A percentile compares a stretch with the other conserved stretches of the same genome.
phyloP scores from a whole-genome alignment of 2,797 vertebrate genomes.

The Mergus octosetaceus region DNA sequence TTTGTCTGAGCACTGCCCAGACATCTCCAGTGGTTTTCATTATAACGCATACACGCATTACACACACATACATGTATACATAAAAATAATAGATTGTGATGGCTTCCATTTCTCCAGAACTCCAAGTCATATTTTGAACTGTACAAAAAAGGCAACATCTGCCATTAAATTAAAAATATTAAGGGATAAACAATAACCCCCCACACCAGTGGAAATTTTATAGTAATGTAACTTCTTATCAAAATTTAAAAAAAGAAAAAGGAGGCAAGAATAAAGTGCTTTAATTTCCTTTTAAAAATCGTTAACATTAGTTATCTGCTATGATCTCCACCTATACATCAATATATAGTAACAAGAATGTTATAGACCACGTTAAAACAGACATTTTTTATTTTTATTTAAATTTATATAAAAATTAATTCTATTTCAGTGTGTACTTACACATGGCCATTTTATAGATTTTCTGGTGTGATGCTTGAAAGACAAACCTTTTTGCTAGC shows the following conservation, averaged over 20 bases:
- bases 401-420: neutral
- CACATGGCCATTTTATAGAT: neutral
- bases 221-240: neutral
- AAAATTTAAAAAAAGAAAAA: neutral
- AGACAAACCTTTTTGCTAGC: neutral
- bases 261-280: neutral
- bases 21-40: neutral
- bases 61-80: too few relatives aligned
- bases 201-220: neutral
- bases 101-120: neutral
- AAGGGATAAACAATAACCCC: neutral
- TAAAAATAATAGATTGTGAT: neutral
- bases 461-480: neutral
- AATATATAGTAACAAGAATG: neutral
- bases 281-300: neutral
- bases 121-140: neutral
- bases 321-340: neutral
- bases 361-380: neutral
- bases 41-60: rapidly evolving
- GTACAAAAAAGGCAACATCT: neutral
- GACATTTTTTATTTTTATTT: neutral
- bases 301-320: neutral
- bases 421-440: neutral
- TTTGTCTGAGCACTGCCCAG: neutral
- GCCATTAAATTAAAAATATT: neutral